These are phyloP conservation scores for Tromatobia lineatoria DNA, from an alignment of 2,888 invertebrate species.

Conservation along the genomic window DNA sequence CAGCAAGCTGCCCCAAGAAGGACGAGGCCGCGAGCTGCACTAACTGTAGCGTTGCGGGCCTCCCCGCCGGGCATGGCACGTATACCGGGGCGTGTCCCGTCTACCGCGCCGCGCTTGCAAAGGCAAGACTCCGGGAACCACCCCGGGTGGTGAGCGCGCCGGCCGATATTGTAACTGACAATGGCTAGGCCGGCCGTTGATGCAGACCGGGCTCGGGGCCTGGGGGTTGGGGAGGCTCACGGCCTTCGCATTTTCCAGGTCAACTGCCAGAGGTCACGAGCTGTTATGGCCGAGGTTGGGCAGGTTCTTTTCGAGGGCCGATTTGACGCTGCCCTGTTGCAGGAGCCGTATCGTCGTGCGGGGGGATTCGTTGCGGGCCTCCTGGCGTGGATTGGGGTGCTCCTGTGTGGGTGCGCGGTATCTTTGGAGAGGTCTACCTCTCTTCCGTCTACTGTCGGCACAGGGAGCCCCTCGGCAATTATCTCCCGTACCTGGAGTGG, in stretches of 20 bases:
- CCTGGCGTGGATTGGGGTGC: conserved; percentile 24
- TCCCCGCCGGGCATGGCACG: background rate
- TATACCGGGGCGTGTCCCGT: background rate
- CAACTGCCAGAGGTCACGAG: conserved; percentile 36
- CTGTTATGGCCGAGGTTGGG: conserved; percentile 28
- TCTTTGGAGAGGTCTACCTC: background rate
- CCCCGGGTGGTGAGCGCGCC: too few relatives aligned
- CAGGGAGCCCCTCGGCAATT: conserved; percentile 5
- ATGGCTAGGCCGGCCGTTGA: background rate
- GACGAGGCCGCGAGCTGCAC: background rate
- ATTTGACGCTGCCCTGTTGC: conserved; percentile 38
- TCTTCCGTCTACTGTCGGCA: background rate
- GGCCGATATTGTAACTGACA: too few relatives aligned
- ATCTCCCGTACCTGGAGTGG: conserved; percentile 37
- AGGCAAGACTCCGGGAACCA: background rate
- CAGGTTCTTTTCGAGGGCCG: conserved; percentile 25
- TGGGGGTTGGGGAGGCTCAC: background rate
- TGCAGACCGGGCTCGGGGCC: background rate
- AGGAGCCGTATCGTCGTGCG: conserved; percentile 32
- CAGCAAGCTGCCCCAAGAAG: background rate
- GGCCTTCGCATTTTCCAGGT: conserved; percentile 19
- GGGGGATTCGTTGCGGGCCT: conserved; percentile 32
- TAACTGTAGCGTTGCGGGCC: background rate
- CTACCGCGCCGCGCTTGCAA: background rate
- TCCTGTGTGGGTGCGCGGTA: conserved; percentile 20